Conservation (phyloP, 2,797 vertebrate genomes). For the Parauchenoglanis punctatus region DNA sequence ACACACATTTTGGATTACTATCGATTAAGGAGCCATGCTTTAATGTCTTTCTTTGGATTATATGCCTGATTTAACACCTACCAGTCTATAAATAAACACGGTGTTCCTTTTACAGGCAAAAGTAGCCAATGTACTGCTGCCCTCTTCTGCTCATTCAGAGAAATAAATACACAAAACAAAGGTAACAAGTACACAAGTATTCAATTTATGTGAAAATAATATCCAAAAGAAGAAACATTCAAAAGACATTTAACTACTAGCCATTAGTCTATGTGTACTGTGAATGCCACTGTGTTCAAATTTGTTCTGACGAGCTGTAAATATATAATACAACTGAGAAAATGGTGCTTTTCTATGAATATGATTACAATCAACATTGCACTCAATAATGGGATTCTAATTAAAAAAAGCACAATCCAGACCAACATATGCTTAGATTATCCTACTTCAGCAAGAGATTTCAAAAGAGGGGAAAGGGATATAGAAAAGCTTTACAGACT, state of each 20-base stretch:
- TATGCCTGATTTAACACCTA: background rate
- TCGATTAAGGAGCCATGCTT: background rate
- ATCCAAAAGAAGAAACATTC: background rate
- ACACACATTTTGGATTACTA: background rate
- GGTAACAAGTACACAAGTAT: background rate
- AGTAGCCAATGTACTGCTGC: slow-evolving; percentile 29
- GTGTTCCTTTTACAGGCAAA: background rate
- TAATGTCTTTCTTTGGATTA: no score
- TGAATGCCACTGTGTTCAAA: slow-evolving; percentile 22
- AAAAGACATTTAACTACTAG: slow-evolving; percentile 35
- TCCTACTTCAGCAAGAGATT: slow-evolving; percentile 13
- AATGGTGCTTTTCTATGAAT: slow-evolving; percentile 25
- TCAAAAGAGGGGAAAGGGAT: slow-evolving; percentile 13
- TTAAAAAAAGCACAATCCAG: slow-evolving; percentile 11
- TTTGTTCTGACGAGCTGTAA: slow-evolving; percentile 29
- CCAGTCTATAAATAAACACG: background rate
- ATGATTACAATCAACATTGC: slow-evolving; percentile 37
- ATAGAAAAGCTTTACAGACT: slow-evolving; percentile 12
- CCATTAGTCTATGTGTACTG: slow-evolving; percentile 37
- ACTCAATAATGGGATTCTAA: background rate
- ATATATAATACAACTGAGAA: slow-evolving; percentile 30
- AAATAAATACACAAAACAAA: background rate
- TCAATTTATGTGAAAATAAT: background rate
- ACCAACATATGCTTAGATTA: slow-evolving; percentile 19
- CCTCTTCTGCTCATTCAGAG: slow-evolving; percentile 30